Conservation (phyloP, 2,888 invertebrate species). For the Copidosoma aretas region DNA sequence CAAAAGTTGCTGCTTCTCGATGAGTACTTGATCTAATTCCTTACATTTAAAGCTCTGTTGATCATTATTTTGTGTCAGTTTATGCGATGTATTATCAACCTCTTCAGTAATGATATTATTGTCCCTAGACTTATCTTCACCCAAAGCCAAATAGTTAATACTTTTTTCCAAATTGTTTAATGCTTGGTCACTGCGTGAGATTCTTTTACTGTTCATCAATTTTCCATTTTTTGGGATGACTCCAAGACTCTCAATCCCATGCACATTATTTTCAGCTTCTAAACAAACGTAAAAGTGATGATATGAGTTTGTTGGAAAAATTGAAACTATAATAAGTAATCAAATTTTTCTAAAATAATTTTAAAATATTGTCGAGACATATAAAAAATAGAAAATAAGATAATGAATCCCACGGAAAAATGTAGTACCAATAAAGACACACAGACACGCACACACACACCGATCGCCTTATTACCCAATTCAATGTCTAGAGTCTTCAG, state of each 20-base stretch:
- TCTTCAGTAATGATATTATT: neutral
- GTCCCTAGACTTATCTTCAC: no score
- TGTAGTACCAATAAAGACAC: neutral
- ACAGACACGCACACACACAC: neutral
- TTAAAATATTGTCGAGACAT: neutral
- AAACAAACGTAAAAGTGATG: neutral
- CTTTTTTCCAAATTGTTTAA: slow-evolving; percentile 47
- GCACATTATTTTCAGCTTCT: slow-evolving; percentile 42
- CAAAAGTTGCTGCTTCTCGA: slow-evolving; percentile 61
- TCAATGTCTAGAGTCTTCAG: slow-evolving; percentile 44
- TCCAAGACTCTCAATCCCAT: slow-evolving; percentile 43
- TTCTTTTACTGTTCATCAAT: slow-evolving; percentile 25
- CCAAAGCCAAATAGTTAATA: slow-evolving; percentile 42
- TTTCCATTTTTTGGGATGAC: slow-evolving; percentile 30
- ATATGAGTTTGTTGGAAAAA: neutral
- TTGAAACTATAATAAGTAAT: neutral
- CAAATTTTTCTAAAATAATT: neutral
- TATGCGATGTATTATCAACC: slow-evolving; percentile 7
- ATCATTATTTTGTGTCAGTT: no score
- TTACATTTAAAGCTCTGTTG: no score
- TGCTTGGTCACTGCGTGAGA: slow-evolving; percentile 43
- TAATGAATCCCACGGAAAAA: neutral
- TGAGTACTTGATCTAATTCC: slow-evolving; percentile 45
- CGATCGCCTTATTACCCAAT: slow-evolving; percentile 33
- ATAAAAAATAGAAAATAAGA: neutral